These are phyloP conservation scores for Numenius arquata DNA, from an alignment of 2,113 vertebrate genomes.

Conservation along the genomic window DNA sequence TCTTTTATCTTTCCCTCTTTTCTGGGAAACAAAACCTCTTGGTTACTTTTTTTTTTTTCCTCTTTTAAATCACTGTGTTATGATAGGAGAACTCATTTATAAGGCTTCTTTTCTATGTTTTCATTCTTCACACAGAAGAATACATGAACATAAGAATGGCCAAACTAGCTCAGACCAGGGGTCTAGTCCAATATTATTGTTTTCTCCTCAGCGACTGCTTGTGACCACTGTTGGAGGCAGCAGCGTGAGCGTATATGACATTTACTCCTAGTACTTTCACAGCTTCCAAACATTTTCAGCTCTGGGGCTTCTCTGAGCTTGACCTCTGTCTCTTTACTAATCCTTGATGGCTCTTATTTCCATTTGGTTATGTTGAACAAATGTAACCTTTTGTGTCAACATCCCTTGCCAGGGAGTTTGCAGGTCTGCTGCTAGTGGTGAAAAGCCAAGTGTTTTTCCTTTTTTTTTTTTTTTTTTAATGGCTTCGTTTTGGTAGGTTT, in stretches of 20 bases:
- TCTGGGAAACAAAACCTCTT: not conserved
- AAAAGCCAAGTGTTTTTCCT: not conserved
- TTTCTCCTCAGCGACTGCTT: not conserved
- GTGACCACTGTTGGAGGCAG: not conserved
- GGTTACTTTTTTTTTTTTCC: not conserved
- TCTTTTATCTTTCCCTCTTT: not conserved
- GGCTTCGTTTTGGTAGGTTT: not conserved
- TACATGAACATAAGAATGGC: not conserved
- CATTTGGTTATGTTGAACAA: not conserved
- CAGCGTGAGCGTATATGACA: not conserved
- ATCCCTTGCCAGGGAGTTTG: not conserved
- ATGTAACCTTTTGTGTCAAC: not conserved
- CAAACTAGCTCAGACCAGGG: not conserved
- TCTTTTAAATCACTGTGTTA: not conserved
- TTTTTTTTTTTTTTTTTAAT: not conserved
- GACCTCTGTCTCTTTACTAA: not conserved
- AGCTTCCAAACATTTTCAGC: not conserved
- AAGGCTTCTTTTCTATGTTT: not conserved
- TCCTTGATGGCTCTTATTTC: not conserved
- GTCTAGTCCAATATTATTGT: not conserved
- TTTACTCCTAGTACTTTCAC: not conserved
- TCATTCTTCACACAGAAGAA: not conserved
- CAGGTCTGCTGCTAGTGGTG: not conserved
- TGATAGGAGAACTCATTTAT: not conserved
- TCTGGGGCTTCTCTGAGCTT: not conserved